A percentile compares a stretch with the other conserved stretches of the same genome.
Conservation (phyloP, 30 jellyfish, hydroid and myxozoan genomes). For the Aurelia coerulea region DNA sequence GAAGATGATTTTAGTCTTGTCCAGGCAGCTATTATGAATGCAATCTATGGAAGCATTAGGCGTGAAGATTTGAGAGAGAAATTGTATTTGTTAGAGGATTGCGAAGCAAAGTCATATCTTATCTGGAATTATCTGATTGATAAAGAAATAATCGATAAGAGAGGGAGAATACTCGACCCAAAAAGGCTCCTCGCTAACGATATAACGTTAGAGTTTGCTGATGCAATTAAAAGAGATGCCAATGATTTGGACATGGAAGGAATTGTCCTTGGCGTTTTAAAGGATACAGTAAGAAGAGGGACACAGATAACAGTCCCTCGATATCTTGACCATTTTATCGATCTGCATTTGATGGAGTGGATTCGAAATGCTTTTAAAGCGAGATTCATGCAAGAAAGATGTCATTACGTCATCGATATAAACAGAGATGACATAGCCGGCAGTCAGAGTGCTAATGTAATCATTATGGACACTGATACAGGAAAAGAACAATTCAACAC, state of each 20-base stretch:
- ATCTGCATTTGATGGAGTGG: conserved; percentile 17
- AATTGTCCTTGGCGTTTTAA: not conserved
- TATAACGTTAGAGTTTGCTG: not conserved
- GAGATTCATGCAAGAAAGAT: conserved; percentile 1
- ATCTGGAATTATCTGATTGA: conserved; percentile 20
- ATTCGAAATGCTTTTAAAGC: conserved; percentile 42
- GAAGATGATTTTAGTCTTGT: not conserved
- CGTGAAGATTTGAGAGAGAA: not conserved
- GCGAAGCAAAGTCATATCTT: not conserved
- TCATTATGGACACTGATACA: conserved; percentile 59
- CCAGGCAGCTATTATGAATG: not conserved
- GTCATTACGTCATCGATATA: conserved; percentile 16
- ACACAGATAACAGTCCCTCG: conserved; percentile 11
- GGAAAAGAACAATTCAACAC: conserved; percentile 17
- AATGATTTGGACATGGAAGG: not conserved
- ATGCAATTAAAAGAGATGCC: not conserved
- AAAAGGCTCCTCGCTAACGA: not conserved
- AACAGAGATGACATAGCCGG: conserved; percentile 14
- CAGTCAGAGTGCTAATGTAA: conserved; percentile 5
- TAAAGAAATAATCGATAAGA: conserved; percentile 13
- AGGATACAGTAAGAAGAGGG: conserved; percentile 9
- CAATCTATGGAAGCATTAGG: conserved; percentile 4
- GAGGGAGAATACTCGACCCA: not conserved
- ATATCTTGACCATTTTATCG: conserved; percentile 17
- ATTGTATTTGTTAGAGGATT: not conserved